Evolutionary conservation across 2,888 invertebrate genomes (phyloP).

Genomic region (Torymus texanus): DNA sequence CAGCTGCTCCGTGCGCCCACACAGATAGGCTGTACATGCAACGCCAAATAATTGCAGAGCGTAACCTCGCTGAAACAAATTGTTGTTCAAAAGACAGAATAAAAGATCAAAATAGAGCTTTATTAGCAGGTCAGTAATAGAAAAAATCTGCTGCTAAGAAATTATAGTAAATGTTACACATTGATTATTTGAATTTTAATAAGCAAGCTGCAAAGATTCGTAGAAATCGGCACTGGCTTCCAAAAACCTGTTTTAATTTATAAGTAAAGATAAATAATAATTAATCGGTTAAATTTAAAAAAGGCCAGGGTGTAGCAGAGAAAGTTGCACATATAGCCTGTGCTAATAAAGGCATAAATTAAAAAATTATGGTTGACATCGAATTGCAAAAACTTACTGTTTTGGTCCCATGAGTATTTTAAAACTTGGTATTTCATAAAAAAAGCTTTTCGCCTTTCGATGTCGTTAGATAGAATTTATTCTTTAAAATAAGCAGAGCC

Average conservation of each 20-base stretch:
- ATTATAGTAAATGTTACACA: constrained; percentile 61
- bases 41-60: constrained; percentile 72
- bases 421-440: too few relatives aligned
- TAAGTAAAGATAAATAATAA: constrained; percentile 62
- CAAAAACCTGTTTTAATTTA: constrained; percentile 68
- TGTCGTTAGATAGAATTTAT: constrained; percentile 19
- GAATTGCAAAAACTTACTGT: constrained; percentile 44
- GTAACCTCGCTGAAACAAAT: constrained; percentile 73
- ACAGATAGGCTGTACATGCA: constrained; percentile 73
- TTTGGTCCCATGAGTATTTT: too few relatives aligned
- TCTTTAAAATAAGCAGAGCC: constrained; percentile 68
- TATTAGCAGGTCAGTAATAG: constrained; percentile 63
- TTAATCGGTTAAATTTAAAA: constrained; percentile 56
- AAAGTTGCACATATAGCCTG: constrained; percentile 34
- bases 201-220: constrained; percentile 70
- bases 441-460: constrained; percentile 21
- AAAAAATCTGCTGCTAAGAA: constrained; percentile 57
- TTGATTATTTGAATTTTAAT: constrained; percentile 55
- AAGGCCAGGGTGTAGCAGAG: constrained; percentile 37
- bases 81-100: constrained; percentile 63
- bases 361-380: constrained; percentile 46
- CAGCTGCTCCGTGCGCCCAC: constrained; percentile 74
- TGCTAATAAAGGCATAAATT: constrained; percentile 33
- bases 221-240: constrained; percentile 70
- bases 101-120: constrained; percentile 58